Evolutionary conservation across 2,888 invertebrate species (phyloP), one percentile per base, ranked within the genome.

Genomic region (Sinodicranocentrus sp.): DNA sequence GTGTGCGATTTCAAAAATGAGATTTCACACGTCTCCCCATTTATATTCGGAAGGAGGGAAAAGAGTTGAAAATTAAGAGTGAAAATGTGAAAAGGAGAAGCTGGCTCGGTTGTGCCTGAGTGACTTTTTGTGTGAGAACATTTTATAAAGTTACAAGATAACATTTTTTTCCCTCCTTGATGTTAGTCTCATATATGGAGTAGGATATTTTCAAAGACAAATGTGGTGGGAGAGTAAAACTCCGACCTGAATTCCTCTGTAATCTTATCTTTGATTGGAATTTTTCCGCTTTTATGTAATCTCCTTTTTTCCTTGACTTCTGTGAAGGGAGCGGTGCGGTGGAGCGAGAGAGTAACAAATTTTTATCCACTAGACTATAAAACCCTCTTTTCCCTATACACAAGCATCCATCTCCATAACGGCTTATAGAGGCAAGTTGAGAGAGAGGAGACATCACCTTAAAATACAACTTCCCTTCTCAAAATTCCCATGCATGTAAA

Each of bases 181-280:
- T n/a, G n/a, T n/a, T n/a, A n/a, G n/a, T n/a, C n/a, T n/a, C 13
- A 43, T 43, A 10, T 43, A 43, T 43, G 13, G 8, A 10, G 43
- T 13, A 6, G 13, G 13, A 25, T 15, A 48, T 3, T 1, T 44
- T 59, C 61, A 70, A 39, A 80, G 79, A 80, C 65, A 80, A 72
- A 80, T 71, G 72, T 71, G 28, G 61, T 72, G 72, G 72, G 72
- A 48, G 33, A 33, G 33, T 3, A 10, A 33, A 33, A n/a, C n/a
- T n/a, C n/a, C 71, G 71, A 79, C 79, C 79, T 63, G 71, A 84
- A 78, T 78, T 78, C 78, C 70, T 78, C 28, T 57, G 78, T 78
- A 78, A 78, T 84, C 84, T 78, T 72, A 84, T 84, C 84, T 78
- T 63, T 84, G 84, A 84, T 84, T 84, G 84, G 84, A 78, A 84